Evolutionary conservation across 1,140 invertebrate species (phyloP).

Genomic region (Cyclargus thomasi): DNA sequence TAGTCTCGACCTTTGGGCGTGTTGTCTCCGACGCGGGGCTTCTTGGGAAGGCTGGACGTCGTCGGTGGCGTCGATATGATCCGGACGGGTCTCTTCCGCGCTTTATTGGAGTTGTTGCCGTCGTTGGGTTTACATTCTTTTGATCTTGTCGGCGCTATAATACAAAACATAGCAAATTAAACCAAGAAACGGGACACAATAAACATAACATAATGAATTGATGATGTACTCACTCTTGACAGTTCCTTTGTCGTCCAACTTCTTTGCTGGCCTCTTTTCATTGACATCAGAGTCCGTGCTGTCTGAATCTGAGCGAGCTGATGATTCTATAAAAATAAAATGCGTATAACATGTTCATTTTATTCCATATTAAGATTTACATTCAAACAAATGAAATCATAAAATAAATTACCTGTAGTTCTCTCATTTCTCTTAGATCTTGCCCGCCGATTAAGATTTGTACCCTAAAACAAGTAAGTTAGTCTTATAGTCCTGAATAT

Average conservation of each 20-base stretch:
- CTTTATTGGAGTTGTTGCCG: slow-evolving; percentile 56
- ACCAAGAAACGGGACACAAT: not conserved
- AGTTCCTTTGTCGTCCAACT: slow-evolving; percentile 53
- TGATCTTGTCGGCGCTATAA: slow-evolving; percentile 48
- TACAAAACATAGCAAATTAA: not conserved
- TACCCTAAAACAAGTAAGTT: slow-evolving; percentile 47
- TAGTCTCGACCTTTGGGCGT: slow-evolving; percentile 78
- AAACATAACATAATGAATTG: not conserved
- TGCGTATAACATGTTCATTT: not conserved
- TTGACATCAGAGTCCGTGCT: slow-evolving; percentile 76
- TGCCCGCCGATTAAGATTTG: slow-evolving; percentile 76
- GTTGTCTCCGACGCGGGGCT: slow-evolving; percentile 36
- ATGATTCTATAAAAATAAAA: slow-evolving; percentile 61
- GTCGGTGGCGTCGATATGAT: slow-evolving; percentile 45
- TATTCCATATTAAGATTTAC: no score
- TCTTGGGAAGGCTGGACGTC: slow-evolving; percentile 45
- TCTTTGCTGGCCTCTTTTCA: slow-evolving; percentile 59
- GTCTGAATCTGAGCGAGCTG: slow-evolving; percentile 77
- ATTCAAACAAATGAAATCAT: slow-evolving; percentile 42
- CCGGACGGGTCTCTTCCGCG: slow-evolving; percentile 55
- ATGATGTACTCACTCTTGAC: slow-evolving; percentile 44
- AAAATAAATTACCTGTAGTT: slow-evolving; percentile 78
- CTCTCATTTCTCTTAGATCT: slow-evolving; percentile 78
- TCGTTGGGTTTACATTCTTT: slow-evolving; percentile 64
- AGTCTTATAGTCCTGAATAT: no score